These are phyloP conservation scores for Drosophila ohnishii DNA, from an alignment of 1,140 invertebrate genomes.

Conservation along the genomic window DNA sequence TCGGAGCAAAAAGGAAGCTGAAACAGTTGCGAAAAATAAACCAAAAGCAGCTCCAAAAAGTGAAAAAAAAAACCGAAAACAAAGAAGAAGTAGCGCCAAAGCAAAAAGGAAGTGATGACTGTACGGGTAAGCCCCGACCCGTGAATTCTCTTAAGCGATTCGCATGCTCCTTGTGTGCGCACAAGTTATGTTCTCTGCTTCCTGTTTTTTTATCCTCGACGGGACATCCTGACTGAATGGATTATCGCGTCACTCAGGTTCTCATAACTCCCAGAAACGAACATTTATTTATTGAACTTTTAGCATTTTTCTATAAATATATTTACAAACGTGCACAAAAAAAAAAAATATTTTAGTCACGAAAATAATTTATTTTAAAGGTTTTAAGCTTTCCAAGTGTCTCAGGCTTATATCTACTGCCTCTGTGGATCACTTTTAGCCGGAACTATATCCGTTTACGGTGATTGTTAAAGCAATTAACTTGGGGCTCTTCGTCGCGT, in stretches of 20 bases:
- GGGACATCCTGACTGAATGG: conserved; percentile 5
- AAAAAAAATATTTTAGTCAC: conserved; percentile 18
- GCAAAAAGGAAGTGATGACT: conserved; percentile 46
- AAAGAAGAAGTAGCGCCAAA: conserved; percentile 1
- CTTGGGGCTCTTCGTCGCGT: conserved; percentile 50
- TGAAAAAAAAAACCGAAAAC: not conserved
- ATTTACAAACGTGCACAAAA: conserved; percentile 50
- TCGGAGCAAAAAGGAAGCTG: conserved; percentile 17
- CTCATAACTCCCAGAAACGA: not conserved
- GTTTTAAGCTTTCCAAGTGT: not conserved
- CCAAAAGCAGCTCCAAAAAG: not conserved
- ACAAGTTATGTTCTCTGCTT: conserved; percentile 29
- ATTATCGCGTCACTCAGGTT: not conserved
- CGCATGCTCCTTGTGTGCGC: conserved; percentile 33
- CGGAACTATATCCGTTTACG: not conserved
- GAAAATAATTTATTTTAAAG: not conserved
- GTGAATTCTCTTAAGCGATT: conserved; percentile 32
- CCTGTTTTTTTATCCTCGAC: conserved; percentile 11
- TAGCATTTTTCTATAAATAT: not conserved
- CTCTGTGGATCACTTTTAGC: not conserved
- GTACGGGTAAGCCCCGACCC: conserved; percentile 38
- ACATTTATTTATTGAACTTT: conserved; percentile 7
- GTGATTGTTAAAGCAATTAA: conserved; percentile 43
- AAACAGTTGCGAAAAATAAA: conserved; percentile 22
- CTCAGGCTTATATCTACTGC: not conserved